Conservation (phyloP, 1,140 invertebrate species). For the Drosophila baimaii region DNA sequence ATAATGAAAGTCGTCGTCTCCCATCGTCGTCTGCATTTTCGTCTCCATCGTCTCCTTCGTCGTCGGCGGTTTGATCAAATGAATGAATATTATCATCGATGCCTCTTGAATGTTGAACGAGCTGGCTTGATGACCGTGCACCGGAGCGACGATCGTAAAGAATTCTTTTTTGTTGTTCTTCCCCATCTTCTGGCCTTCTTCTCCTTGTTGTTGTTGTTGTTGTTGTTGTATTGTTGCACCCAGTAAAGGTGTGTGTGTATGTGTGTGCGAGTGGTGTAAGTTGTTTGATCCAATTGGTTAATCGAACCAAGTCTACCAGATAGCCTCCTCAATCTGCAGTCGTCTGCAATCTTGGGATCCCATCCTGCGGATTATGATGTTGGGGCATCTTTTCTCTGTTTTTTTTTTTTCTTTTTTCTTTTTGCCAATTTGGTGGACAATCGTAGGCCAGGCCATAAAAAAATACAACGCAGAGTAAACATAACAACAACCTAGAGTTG, state of each 20-base stretch:
- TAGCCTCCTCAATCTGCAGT: constrained; percentile 6
- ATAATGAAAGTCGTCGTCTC: constrained; percentile 45
- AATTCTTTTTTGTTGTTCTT: constrained; percentile 57
- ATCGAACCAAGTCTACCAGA: constrained; percentile 55
- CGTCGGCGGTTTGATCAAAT: constrained; percentile 81
- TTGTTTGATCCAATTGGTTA: constrained; percentile 83
- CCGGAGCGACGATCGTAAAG: constrained; percentile 63
- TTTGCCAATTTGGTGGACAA: constrained; percentile 41
- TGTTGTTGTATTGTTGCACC: constrained; percentile 53
- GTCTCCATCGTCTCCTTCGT: constrained; percentile 58
- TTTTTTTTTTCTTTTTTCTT: not conserved
- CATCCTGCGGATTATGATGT: constrained; percentile 44
- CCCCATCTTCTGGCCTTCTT: constrained; percentile 16
- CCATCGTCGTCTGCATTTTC: constrained; percentile 24
- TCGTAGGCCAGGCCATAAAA: constrained; percentile 31
- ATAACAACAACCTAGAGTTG: constrained; percentile 5
- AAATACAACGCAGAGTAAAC: constrained; percentile 7
- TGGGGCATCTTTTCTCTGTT: not conserved
- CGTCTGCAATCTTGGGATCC: constrained; percentile 29
- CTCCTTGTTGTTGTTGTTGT: constrained; percentile 1
- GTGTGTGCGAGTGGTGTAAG: constrained; percentile 57
- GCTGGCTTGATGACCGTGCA: constrained; percentile 78
- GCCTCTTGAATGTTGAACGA: constrained; percentile 78
- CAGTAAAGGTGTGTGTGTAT: constrained; percentile 34
- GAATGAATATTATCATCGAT: constrained; percentile 83